Evolutionary conservation across 2,797 vertebrate genomes (phyloP), one percentile per base, ranked within the genome.

Genomic region (Propithecus deckenii): DNA sequence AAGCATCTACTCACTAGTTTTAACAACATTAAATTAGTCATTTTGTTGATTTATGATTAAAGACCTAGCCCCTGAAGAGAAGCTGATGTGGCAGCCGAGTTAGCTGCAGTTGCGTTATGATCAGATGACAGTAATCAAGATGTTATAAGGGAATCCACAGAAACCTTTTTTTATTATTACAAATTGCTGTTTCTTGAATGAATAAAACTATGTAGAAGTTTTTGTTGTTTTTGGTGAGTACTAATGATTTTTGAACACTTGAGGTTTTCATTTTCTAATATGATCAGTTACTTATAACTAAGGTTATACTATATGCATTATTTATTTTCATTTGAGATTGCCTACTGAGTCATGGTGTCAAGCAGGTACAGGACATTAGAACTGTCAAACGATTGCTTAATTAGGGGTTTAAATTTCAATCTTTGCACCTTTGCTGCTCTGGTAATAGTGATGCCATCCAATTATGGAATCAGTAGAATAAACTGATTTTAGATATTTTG

Each of bases 21-120:
- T 98, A 98, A 97, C 97, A 98, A 41, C 98, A 96, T 98, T 98
- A 97, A 98, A 98, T 98, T 98, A 98, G 98, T 98, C 98, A 98
- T 98, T 98, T 98, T 97, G 96, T 98, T 99, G 98, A 98, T 98
- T 98, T 98, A 97, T 98, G 98, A 98, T 98, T 98, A 98, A 98
- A 57, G 97, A 97, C 87, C 96, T 97, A 78, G 95, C 93, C 92
- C 94, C 97, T 98, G 97, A 98, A 97, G 98, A 98, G 96, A 98
- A 97, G 97, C 97, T 98, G 98, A 97, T 92, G 94, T 98, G 97
- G 97, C 97, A 98, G 94, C 97, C 91, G 81, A 87, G 94, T 97
- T 98, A 93, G 96, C 97, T 0, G 81, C 75, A 97, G 86, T 98
- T 97, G 80, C 97, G 92, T 98, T 98, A 94, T 97, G 95, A 98